Percentiles rank a stretch among this genome's conserved stretches.
Conservation (phyloP, 2,797 vertebrate genomes). For the Bradypus variegatus region DNA sequence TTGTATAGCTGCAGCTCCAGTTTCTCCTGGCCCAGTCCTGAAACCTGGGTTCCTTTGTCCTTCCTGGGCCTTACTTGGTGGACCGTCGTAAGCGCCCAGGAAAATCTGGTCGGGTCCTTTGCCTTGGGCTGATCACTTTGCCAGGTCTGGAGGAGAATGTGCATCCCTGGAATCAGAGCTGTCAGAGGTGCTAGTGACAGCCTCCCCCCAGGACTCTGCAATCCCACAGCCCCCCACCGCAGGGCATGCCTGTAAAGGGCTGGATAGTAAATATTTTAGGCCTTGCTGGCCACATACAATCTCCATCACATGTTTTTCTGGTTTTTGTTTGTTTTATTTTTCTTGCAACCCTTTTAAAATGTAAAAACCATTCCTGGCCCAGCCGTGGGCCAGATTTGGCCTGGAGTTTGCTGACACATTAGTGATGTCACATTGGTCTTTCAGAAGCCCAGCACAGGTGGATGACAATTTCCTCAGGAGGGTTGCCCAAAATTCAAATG, state of each 20-base stretch:
- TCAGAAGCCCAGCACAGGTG: background rate
- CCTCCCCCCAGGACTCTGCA: too few species aligned
- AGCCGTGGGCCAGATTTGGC: background rate
- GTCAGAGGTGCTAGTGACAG: too few species aligned
- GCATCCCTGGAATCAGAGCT: background rate
- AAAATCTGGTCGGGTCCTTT: background rate
- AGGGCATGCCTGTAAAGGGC: background rate
- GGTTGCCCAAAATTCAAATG: background rate
- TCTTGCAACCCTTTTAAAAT: background rate
- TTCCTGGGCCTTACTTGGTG: background rate
- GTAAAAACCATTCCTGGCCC: background rate
- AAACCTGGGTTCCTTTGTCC: too few species aligned
- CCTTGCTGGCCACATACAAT: background rate
- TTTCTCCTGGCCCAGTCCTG: background rate
- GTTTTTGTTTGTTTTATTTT: background rate
- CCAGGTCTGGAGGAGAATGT: background rate
- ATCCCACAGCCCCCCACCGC: background rate
- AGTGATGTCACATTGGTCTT: background rate
- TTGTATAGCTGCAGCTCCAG: accelerated
- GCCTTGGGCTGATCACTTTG: background rate
- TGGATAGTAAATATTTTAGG: background rate
- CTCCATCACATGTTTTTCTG: background rate
- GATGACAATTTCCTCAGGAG: background rate
- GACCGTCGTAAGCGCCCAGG: background rate
- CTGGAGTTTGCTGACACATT: background rate